A percentile compares a stretch with the other conserved stretches of the same genome.
Conservation (phyloP, 2,888 invertebrate species). For the Sacculina carcini region DNA sequence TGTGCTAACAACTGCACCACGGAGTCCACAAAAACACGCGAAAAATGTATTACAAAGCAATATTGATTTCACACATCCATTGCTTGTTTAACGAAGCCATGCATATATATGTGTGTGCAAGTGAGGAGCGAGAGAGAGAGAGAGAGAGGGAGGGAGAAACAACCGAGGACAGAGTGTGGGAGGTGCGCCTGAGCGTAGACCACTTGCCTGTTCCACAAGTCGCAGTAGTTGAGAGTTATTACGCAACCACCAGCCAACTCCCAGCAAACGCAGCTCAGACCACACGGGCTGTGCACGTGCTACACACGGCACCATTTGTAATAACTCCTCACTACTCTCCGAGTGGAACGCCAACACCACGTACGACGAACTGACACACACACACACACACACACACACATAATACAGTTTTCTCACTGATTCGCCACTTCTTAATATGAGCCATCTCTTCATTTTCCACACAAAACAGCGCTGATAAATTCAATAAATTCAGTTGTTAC, state of each 20-base stretch:
- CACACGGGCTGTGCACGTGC: constrained; percentile 34
- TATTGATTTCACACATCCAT: no score
- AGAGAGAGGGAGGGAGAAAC: neutral
- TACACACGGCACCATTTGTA: constrained; percentile 54
- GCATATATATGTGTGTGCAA: no score
- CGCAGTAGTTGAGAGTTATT: constrained; percentile 51
- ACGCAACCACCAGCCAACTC: constrained; percentile 88
- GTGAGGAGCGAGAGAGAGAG: neutral
- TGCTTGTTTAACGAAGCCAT: no score
- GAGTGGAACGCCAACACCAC: constrained; percentile 99
- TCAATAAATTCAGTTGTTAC: no score
- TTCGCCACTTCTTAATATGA: no score
- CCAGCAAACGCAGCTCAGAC: constrained; percentile 66
- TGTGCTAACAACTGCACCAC: no score
- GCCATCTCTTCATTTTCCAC: no score
- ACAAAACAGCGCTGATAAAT: no score
- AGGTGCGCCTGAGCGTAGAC: neutral
- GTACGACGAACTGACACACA: constrained; percentile 32
- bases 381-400: no score
- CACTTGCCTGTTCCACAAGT: constrained; percentile 48
- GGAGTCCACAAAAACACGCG: no score
- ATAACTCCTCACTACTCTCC: constrained; percentile 80
- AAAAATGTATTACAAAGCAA: no score
- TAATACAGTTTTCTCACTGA: no score
- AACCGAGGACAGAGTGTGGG: neutral